Percentiles rank a stretch among this genome's conserved stretches.
Evolutionary conservation across 2,888 invertebrate genomes (phyloP).

Genomic region (Lasioglossum vierecki): DNA sequence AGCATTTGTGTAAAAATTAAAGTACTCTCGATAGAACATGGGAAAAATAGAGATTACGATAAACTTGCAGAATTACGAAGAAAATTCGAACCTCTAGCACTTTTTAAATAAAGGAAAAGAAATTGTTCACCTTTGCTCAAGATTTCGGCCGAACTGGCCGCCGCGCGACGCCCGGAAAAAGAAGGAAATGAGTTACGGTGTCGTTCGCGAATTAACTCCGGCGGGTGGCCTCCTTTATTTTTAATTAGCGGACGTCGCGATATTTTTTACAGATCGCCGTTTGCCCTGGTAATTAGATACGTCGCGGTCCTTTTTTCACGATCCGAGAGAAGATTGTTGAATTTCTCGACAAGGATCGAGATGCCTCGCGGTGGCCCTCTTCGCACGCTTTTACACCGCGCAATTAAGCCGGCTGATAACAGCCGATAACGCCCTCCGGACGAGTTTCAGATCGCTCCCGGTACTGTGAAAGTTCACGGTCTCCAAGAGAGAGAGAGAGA

Average conservation of each 20-base stretch:
- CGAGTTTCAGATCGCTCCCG: background rate
- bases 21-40: too few species aligned
- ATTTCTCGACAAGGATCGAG: constrained; percentile 1
- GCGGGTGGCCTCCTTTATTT: background rate
- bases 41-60: too few species aligned
- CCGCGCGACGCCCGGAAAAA: background rate
- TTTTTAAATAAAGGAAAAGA: too few species aligned
- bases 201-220: background rate
- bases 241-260: background rate
- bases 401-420: constrained; percentile 47
- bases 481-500: background rate
- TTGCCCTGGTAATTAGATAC: constrained; percentile 4
- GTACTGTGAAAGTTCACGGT: constrained; percentile 12
- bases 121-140: too few species aligned
- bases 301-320: background rate
- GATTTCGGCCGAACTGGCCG: too few species aligned
- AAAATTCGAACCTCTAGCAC: too few species aligned
- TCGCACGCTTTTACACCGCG: constrained; percentile 46
- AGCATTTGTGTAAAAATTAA: too few species aligned
- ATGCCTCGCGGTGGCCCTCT: background rate
- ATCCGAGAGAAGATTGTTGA: background rate
- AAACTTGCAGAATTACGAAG: too few species aligned
- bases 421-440: constrained; percentile 24
- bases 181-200: background rate
- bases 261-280: background rate